Percentiles rank a stretch among this genome's conserved stretches.
Conservation (phyloP, 2,888 invertebrate species). For the Leptodirus hochenwartii region DNA sequence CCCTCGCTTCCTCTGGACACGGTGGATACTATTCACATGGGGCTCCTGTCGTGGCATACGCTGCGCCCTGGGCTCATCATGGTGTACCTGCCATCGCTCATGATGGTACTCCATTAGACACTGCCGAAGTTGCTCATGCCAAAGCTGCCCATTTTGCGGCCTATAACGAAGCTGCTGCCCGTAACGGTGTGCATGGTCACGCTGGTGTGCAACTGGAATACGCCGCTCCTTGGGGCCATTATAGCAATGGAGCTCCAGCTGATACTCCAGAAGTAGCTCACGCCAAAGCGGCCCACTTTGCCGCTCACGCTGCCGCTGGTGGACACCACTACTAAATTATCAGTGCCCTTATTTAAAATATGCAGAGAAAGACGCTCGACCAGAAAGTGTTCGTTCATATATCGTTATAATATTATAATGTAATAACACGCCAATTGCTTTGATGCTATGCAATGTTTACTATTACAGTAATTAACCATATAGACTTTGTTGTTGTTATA, state of each 20-base stretch:
- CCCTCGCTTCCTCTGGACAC: constrained; percentile 7
- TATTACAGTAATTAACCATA: too few relatives aligned
- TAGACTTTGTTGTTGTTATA: too few relatives aligned
- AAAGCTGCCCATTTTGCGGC: constrained; percentile 39
- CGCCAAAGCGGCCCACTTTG: constrained; percentile 21
- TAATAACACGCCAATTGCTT: too few relatives aligned
- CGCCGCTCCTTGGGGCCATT: constrained; percentile 16
- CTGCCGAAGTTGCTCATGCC: constrained; percentile 39
- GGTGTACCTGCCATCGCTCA: constrained; percentile 27
- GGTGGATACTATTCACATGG: constrained; percentile 6
- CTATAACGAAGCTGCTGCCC: constrained; percentile 27
- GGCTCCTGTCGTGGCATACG: constrained; percentile 11
- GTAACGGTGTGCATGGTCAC: constrained; percentile 21
- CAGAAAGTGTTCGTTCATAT: too few relatives aligned
- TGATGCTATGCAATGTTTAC: too few relatives aligned
- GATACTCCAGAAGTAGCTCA: constrained; percentile 26
- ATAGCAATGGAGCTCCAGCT: constrained; percentile 35
- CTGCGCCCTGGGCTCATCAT: constrained; percentile 17
- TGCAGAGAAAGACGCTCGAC: too few relatives aligned
- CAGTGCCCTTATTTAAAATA: too few relatives aligned
- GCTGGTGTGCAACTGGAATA: constrained; percentile 9
- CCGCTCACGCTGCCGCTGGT: constrained; percentile 26
- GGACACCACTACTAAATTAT: constrained; percentile 7
- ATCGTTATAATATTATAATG: too few relatives aligned
- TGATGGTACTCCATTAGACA: constrained; percentile 37